phyloP scores from a whole-genome alignment of 2,888 invertebrate species.

The Drosophila robusta region DNA sequence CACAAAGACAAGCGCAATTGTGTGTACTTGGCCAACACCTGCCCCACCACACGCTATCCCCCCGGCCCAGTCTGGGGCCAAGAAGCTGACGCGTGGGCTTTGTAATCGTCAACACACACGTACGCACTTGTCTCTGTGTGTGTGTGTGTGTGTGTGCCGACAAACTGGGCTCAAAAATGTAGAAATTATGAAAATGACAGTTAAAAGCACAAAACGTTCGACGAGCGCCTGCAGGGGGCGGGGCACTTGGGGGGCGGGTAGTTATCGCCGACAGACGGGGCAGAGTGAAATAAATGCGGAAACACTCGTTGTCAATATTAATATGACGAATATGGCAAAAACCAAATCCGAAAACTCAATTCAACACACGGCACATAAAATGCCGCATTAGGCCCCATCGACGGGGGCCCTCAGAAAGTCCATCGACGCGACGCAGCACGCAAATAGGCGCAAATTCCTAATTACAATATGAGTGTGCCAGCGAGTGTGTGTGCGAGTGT shows the following conservation, averaged over 20 bases:
- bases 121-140: conserved; percentile 19
- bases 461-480: conserved; percentile 41
- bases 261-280: conserved; percentile 45
- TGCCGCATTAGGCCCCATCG: conserved; percentile 73
- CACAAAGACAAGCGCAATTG: conserved; percentile 33
- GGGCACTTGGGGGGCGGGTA: conserved; percentile 1
- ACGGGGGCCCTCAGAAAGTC: conserved; percentile 18
- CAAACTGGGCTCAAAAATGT: conserved; percentile 77
- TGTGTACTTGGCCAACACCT: conserved; percentile 49
- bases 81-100: conserved; percentile 73
- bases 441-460: conserved; percentile 79
- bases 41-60: conserved; percentile 8
- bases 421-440: conserved; percentile 44
- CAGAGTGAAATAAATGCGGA: conserved; percentile 81
- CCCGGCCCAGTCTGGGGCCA: conserved; percentile 3
- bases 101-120: conserved; percentile 54
- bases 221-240: conserved; percentile 1
- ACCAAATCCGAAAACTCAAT: conserved; percentile 80
- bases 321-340: conserved; percentile 82
- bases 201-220: conserved; percentile 75
- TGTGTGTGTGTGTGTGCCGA: conserved; percentile 40
- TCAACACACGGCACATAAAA: conserved; percentile 78
- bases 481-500: conserved; percentile 12
- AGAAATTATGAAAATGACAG: conserved; percentile 82
- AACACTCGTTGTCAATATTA: conserved; percentile 82